Evolutionary conservation across 2,113 vertebrate genomes (phyloP), one percentile per base, ranked within the genome.

Genomic region (Scatophagus argus): DNA sequence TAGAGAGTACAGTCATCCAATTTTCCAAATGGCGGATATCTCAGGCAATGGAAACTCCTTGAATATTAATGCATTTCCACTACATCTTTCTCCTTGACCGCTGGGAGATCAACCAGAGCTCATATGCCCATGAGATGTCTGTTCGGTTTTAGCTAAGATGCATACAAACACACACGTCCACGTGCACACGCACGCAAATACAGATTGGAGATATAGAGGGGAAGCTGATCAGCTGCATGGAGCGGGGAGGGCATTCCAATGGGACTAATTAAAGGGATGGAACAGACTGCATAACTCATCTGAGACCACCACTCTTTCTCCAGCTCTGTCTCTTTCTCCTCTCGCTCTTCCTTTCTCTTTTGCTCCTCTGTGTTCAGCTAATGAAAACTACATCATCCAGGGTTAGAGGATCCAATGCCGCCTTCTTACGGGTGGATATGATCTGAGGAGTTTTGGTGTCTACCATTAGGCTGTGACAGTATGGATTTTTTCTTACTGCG

Each of bases 231-330:
- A 91, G 85, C 82, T 64, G 34, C 62, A 60, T 73, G 79, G 65
- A 89, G 86, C 64, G n/a, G 79, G 60, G 71, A 81, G 83, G 78
- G 72, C 80, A 77, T 86, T 93, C 92, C 92, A 93, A 84, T 55
- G 92, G 92, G 92, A 93, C 91, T 93, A 93, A 93, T 93, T 93
- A 93, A 91, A 92, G 82, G 82, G 87, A 90, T 87, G 89, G 89
- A 93, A 93, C 91, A 93, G 91, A 92, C 89, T 90, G 92, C 69
- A 86, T 74, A 86, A 90, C 79, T 87, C 91, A 88, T 82, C 8
- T n/a, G 91, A 90, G 91, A 92, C 79, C 63, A 52, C 71, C 79
- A 59, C 65, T 82, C 76, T 66, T 88, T 86, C 84, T 86, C 69
- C 55, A 68, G 62, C 82, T 78, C 44, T 27, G 19, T 74, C 69